Base-by-base conservation (phyloP, 1,140 invertebrate species). In the Drosophila willistoni region DNA sequence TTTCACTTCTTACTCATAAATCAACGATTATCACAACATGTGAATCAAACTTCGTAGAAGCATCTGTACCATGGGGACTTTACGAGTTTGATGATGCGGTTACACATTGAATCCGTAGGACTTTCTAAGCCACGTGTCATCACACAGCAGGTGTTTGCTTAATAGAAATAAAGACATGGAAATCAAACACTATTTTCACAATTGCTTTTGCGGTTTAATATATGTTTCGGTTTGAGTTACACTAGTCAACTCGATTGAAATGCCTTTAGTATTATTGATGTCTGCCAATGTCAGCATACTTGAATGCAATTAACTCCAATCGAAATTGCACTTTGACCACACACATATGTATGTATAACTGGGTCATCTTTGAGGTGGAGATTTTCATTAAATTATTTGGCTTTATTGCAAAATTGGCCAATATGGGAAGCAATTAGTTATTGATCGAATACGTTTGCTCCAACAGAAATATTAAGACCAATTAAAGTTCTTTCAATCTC, bases 161-260 rank as follows among this genome's bases (percentile, higher is more conserved):
- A 12, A 51, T 51, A 51, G 22, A 51, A 10, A 51, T 17, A 12
- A 51, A 22, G 44, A 51, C 9, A 51, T 51, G 44, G 44, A 19
- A 51, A 51, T 12, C 12, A 10, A 19, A 22, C 9, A 22, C 44
- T 61, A 63, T 70, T 7, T 17, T 44, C 54, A 47, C 41, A 47
- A 55, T 73, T 68, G 78, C 60, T 73, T 54, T 68, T 72, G 54
- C 44, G 54, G 61, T 81, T 72, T 80, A 68, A 44, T 29, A 68
- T 71, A 34, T 64, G 41, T 73, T 71, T 65, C 19, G 19, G 29
- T 64, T 60, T 14, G 33, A 60, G 33, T 1, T 17, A 14, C 36
- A 17, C 29, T 3, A 39, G 1, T 13, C 1, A 73, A 42, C 54
- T 65, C 22, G 47, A 66, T 64, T 77, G 19, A 77, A 57, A 63